Evolutionary conservation across 2,888 invertebrate species (phyloP).

Genomic region (Caenorhabditis sp.): DNA sequence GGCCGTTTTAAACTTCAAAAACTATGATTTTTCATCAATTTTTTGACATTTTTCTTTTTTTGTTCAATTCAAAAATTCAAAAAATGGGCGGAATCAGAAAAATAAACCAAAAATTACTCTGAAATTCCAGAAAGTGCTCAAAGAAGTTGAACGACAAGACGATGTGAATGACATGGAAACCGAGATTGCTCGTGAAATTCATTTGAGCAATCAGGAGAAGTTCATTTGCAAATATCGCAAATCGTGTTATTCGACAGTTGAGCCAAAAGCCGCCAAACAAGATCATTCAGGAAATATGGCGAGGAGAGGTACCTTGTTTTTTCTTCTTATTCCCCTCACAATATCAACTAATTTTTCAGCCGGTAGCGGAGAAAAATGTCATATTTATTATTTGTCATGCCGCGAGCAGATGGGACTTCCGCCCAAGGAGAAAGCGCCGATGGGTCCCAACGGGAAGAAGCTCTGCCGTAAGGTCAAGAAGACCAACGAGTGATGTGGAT

Average conservation of each 20-base stretch:
- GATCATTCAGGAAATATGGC: constrained; percentile 48
- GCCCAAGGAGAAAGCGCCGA: constrained; percentile 57
- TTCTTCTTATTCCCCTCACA: background rate
- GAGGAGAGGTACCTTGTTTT: constrained; percentile 26
- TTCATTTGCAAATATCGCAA: constrained; percentile 62
- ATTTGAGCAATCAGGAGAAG: constrained; percentile 26
- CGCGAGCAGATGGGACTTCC: constrained; percentile 62
- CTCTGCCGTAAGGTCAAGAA: constrained; percentile 60
- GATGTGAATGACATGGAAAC: constrained; percentile 10
- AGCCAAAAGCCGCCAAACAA: constrained; percentile 38
- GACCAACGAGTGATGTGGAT: constrained; percentile 5
- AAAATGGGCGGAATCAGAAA: constrained; percentile 1
- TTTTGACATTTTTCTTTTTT: no score
- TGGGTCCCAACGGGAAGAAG: constrained; percentile 64
- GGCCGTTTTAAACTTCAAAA: no score
- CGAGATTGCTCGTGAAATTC: constrained; percentile 1
- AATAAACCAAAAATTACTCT: no score
- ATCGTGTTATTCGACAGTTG: constrained; percentile 56
- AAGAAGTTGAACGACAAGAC: constrained; percentile 2
- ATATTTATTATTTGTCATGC: constrained; percentile 59
- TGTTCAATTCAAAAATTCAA: no score
- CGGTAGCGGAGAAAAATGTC: constrained; percentile 46
- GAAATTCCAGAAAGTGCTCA: constrained; percentile 4
- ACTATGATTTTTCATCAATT: no score
- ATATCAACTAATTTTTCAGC: constrained; percentile 17